These are phyloP conservation scores for Chloroceryle inda DNA, from an alignment of 2,797 vertebrate species.

Conservation along the genomic window DNA sequence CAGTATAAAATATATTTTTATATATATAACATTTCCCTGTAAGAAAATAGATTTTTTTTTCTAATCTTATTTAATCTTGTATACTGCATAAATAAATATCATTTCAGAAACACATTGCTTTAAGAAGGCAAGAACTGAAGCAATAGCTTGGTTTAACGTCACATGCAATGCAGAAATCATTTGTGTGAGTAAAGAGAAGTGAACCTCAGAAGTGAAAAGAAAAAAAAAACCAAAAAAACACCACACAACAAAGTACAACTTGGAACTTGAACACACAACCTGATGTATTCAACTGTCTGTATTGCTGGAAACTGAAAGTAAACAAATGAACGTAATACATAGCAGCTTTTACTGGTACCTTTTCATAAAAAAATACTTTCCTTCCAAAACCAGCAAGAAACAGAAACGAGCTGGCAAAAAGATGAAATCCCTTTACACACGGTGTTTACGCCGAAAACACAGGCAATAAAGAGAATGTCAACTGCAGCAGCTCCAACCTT, in stretches of 20 bases:
- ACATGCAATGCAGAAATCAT: not conserved
- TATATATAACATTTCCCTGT: not conserved
- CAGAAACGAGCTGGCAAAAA: slow-evolving; percentile 37
- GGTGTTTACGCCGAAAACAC: slow-evolving; percentile 47
- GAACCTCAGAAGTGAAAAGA: not conserved
- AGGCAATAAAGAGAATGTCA: slow-evolving; percentile 59
- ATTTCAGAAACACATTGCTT: not conserved
- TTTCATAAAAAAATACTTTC: not conserved
- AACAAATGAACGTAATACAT: not conserved
- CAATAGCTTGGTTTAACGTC: not conserved
- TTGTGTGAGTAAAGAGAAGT: not conserved
- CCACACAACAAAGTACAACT: not conserved
- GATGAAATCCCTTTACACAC: slow-evolving; percentile 48
- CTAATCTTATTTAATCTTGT: not conserved
- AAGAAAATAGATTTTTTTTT: not conserved
- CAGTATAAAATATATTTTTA: not conserved
- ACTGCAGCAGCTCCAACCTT: slow-evolving; percentile 53
- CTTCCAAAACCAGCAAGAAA: slow-evolving; percentile 20
- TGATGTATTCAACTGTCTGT: not conserved
- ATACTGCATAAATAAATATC: not conserved
- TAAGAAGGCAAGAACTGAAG: not conserved
- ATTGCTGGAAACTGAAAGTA: not conserved
- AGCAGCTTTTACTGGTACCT: not conserved
- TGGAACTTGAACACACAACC: not conserved
- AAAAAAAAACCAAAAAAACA: not conserved